A percentile compares a stretch with the other conserved stretches of the same genome.
Evolutionary conservation across 2,888 invertebrate species (phyloP).

Genomic region (Phaedon cochleariae): DNA sequence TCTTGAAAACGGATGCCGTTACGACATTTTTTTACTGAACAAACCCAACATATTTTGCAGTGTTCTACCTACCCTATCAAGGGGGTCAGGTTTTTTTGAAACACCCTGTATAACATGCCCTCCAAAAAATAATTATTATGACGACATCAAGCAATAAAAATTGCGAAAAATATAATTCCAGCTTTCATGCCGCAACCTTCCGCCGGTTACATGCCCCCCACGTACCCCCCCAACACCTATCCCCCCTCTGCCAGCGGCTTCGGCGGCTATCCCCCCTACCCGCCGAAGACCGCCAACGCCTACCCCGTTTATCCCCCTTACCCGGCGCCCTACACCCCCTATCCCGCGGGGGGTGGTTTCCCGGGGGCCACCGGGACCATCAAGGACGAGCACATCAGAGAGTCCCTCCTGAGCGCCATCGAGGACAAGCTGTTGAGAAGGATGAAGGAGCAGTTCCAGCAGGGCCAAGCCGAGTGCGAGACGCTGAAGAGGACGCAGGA

Average conservation of each 20-base stretch:
- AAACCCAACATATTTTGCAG: too few relatives aligned
- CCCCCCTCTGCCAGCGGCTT: conserved; percentile 33
- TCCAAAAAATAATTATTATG: too few relatives aligned
- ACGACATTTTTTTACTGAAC: too few relatives aligned
- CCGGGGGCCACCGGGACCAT: conserved; percentile 75
- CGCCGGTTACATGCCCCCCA: conserved; percentile 46
- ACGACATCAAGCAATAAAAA: too few relatives aligned
- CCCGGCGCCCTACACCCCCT: conserved; percentile 46
- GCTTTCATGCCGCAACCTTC: conserved; percentile 62
- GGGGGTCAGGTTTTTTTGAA: too few relatives aligned
- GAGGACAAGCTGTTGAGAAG: conserved; percentile 91
- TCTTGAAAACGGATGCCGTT: too few relatives aligned
- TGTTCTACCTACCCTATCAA: too few relatives aligned
- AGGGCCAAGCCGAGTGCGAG: conserved; percentile 90
- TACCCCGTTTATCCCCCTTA: conserved; percentile 37
- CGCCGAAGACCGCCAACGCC: too few relatives aligned
- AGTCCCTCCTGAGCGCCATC: conserved; percentile 92
- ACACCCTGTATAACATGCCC: too few relatives aligned
- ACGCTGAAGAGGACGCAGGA: conserved; percentile 87
- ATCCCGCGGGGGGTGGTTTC: conserved; percentile 26
- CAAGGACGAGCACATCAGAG: conserved; percentile 93
- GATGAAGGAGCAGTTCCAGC: conserved; percentile 88
- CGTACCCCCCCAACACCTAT: conserved; percentile 44
- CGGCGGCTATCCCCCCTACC: conserved; percentile 42
- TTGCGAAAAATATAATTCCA: too few relatives aligned